Conservation (phyloP, 2,797 vertebrate genomes). For the Gadopsis marmoratus region DNA sequence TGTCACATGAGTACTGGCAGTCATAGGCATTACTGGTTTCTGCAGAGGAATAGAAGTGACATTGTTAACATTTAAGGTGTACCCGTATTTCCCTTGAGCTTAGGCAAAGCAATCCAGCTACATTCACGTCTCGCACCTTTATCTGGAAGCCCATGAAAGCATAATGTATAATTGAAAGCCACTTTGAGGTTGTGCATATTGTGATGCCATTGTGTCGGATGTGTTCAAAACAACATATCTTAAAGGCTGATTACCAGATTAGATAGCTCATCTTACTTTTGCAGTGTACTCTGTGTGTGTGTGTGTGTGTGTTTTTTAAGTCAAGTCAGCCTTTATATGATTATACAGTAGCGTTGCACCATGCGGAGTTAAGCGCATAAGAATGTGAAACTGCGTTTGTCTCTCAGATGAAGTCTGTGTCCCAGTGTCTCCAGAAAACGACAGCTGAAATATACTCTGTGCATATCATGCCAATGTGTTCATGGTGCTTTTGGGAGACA, state of each 20-base stretch:
- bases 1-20: constrained; percentile 15
- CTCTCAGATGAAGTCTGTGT: constrained; percentile 50
- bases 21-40: constrained; percentile 33
- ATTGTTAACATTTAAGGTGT: constrained; percentile 52
- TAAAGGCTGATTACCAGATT: constrained; percentile 48
- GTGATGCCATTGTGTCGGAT: constrained; percentile 10
- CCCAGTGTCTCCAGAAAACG: constrained; percentile 36
- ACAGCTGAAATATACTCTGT: constrained; percentile 50
- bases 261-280: constrained; percentile 49
- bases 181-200: constrained; percentile 38
- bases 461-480: constrained; percentile 49
- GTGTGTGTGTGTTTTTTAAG: constrained; percentile 13
- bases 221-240: constrained; percentile 19
- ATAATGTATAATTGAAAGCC: constrained; percentile 42
- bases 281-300: neutral
- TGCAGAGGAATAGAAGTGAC: constrained; percentile 40
- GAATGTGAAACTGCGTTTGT: constrained; percentile 55
- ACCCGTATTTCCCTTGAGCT: constrained; percentile 46
- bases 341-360: constrained; percentile 44
- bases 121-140: constrained; percentile 55
- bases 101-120: constrained; percentile 29
- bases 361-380: constrained; percentile 61
- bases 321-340: constrained; percentile 45
- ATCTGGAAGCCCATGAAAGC: constrained; percentile 32
- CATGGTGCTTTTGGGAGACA: constrained; percentile 33